Percentiles rank a stretch among this genome's conserved stretches.
These are phyloP conservation scores for Pagrus major DNA, from an alignment of 2,113 vertebrate species.

Conservation along the genomic window DNA sequence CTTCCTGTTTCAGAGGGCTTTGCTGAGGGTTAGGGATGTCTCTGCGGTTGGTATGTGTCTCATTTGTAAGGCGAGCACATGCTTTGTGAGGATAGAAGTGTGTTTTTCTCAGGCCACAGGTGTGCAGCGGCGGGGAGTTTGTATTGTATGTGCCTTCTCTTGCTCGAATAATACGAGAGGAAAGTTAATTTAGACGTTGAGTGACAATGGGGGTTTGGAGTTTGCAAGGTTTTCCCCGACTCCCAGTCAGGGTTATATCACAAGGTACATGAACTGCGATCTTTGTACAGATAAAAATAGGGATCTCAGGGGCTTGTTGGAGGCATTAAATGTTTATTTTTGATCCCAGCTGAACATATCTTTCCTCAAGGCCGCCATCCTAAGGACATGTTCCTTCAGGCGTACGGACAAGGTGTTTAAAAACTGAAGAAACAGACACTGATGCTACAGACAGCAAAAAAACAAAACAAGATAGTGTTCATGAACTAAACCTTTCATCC, in stretches of 20 bases:
- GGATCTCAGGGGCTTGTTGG: not conserved
- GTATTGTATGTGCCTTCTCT: constrained; percentile 31
- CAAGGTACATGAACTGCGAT: constrained; percentile 26
- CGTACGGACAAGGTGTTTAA: not conserved
- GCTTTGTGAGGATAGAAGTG: constrained; percentile 55
- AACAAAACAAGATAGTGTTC: not conserved
- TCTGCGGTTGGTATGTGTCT: constrained; percentile 48
- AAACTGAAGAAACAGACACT: not conserved
- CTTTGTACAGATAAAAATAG: not conserved
- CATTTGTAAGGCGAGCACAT: constrained; percentile 33
- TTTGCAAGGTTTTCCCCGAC: constrained; percentile 1
- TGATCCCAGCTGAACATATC: not conserved
- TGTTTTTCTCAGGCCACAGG: constrained; percentile 68
- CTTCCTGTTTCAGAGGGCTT: constrained; percentile 65
- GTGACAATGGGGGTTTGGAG: not conserved
- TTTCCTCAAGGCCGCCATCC: not conserved
- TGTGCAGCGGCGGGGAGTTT: constrained; percentile 44
- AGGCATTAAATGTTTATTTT: constrained; percentile 1
- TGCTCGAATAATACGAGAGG: constrained; percentile 18
- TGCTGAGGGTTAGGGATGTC: constrained; percentile 34
- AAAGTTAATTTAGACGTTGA: constrained; percentile 59
- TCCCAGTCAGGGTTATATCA: not conserved
- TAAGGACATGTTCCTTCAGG: not conserved
- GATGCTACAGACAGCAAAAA: not conserved
- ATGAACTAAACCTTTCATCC: constrained; percentile 14